phyloP scores from a whole-genome alignment of 2,888 invertebrate genomes.

The Vannuccia rotundouncinata region DNA sequence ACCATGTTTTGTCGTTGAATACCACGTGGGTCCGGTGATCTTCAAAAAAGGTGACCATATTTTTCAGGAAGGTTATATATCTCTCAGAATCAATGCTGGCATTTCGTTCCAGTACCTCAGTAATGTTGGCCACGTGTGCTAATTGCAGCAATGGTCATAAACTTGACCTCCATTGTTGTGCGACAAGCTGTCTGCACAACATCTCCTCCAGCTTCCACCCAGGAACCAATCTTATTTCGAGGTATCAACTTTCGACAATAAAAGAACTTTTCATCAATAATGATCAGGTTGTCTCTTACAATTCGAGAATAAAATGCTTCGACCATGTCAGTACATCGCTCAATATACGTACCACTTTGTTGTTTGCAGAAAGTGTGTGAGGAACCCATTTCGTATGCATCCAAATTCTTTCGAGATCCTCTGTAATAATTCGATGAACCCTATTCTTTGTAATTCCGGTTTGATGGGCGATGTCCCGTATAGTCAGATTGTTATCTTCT shows the following conservation, averaged over 20 bases:
- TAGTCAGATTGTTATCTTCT: too few species aligned
- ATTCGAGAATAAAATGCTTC: conserved; percentile 24
- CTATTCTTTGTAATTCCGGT: neutral
- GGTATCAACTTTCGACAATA: conserved; percentile 25
- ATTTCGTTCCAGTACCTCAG: neutral
- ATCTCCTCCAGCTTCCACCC: conserved; percentile 22
- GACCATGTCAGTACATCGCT: conserved; percentile 30
- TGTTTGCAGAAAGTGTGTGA: conserved; percentile 29
- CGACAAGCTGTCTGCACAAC: conserved; percentile 16
- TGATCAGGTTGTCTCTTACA: conserved; percentile 21
- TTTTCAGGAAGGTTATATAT: neutral
- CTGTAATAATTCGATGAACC: conserved; percentile 31
- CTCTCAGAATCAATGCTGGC: neutral
- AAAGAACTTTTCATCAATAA: conserved; percentile 14
- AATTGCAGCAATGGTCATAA: conserved; percentile 27
- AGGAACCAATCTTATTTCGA: conserved; percentile 19
- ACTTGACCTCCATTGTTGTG: conserved; percentile 22
- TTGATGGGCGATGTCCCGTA: too few species aligned
- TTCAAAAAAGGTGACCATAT: neutral
- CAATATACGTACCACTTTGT: conserved; percentile 33
- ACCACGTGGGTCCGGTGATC: neutral
- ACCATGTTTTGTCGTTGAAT: neutral
- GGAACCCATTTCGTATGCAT: conserved; percentile 28
- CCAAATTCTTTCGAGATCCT: conserved; percentile 31
- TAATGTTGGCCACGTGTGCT: conserved; percentile 28